Conservation (phyloP, 2,888 invertebrate genomes). For the Ephialtes manifestator region DNA sequence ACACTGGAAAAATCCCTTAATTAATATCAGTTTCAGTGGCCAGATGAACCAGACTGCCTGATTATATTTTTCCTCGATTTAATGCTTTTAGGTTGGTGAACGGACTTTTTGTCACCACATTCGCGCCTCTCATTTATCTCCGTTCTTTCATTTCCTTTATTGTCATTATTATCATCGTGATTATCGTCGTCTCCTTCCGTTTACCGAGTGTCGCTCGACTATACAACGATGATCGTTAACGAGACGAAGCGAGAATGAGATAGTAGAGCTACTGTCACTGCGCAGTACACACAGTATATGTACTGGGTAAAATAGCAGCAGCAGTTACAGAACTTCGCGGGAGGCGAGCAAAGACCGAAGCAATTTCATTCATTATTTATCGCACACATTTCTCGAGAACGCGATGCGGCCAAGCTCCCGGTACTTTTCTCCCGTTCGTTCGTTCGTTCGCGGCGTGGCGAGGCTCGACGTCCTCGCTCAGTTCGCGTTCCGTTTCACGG, state of each 20-base stretch:
- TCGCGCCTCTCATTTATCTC: conserved; percentile 21
- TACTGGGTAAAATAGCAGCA: conserved; percentile 22
- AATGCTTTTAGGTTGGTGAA: background rate
- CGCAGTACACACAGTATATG: conserved; percentile 15
- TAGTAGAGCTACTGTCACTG: background rate
- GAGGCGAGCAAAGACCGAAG: conserved; percentile 62
- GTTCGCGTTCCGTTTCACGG: conserved; percentile 67
- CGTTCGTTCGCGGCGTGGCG: conserved; percentile 46
- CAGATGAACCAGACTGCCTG: too few relatives aligned
- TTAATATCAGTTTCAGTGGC: too few relatives aligned
- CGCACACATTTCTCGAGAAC: conserved; percentile 70
- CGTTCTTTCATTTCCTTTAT: conserved; percentile 36
- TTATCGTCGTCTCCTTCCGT: conserved; percentile 46
- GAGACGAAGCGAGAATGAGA: conserved; percentile 61
- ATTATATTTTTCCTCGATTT: too few relatives aligned
- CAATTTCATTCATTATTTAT: conserved; percentile 80
- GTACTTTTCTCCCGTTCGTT: conserved; percentile 55
- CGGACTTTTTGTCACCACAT: background rate
- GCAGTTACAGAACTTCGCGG: conserved; percentile 52
- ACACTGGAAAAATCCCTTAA: too few relatives aligned
- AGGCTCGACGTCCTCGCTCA: conserved; percentile 21
- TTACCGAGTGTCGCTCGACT: conserved; percentile 31
- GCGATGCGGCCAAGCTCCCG: conserved; percentile 41
- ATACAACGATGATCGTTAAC: conserved; percentile 58
- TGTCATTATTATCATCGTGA: conserved; percentile 46